Percentiles rank a stretch among this genome's conserved stretches.
Conservation (phyloP, 2,888 invertebrate genomes). For the Litoditis marina region DNA sequence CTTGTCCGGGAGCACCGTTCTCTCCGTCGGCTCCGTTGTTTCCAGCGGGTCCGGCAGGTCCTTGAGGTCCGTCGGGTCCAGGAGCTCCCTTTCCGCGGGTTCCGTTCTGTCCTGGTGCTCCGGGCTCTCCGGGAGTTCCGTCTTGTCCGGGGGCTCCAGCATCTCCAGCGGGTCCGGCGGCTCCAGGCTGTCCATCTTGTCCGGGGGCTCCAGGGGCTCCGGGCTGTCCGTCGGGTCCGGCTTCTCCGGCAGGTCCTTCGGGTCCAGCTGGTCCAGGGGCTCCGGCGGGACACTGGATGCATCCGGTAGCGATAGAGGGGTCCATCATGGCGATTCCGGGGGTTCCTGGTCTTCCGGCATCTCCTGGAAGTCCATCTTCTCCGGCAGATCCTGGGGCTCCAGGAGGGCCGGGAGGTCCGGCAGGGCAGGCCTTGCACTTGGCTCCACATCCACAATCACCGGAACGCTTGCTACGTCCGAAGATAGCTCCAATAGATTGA, state of each 20-base stretch:
- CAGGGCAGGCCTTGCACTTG: slow-evolving; percentile 42
- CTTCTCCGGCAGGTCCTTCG: slow-evolving; percentile 38
- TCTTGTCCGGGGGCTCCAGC: slow-evolving; percentile 27
- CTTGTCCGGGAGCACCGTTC: slow-evolving; percentile 9
- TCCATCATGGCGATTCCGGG: slow-evolving; percentile 42
- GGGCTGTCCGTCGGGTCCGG: slow-evolving; percentile 37
- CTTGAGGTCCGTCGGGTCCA: slow-evolving; percentile 12
- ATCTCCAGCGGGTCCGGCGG: slow-evolving; percentile 36
- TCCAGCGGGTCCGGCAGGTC: slow-evolving; percentile 14
- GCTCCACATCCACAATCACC: slow-evolving; percentile 40
- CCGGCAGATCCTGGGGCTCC: slow-evolving; percentile 43
- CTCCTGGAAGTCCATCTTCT: slow-evolving; percentile 46
- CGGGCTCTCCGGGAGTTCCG: slow-evolving; percentile 42
- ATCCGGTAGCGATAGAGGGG: slow-evolving; percentile 28
- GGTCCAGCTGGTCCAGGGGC: slow-evolving; percentile 36
- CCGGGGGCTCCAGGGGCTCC: slow-evolving; percentile 34
- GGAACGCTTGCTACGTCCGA: slow-evolving; percentile 47
- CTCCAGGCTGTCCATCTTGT: slow-evolving; percentile 33
- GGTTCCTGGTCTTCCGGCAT: slow-evolving; percentile 37
- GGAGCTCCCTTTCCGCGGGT: slow-evolving; percentile 28
- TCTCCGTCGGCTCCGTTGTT: slow-evolving; percentile 4
- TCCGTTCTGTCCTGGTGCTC: slow-evolving; percentile 40
- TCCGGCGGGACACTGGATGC: slow-evolving; percentile 47
- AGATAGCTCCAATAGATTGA: slow-evolving; percentile 24
- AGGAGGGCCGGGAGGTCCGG: slow-evolving; percentile 46